Evolutionary conservation across 2,797 vertebrate species (phyloP).

Genomic region (Brachyrhaphis roseni): DNA sequence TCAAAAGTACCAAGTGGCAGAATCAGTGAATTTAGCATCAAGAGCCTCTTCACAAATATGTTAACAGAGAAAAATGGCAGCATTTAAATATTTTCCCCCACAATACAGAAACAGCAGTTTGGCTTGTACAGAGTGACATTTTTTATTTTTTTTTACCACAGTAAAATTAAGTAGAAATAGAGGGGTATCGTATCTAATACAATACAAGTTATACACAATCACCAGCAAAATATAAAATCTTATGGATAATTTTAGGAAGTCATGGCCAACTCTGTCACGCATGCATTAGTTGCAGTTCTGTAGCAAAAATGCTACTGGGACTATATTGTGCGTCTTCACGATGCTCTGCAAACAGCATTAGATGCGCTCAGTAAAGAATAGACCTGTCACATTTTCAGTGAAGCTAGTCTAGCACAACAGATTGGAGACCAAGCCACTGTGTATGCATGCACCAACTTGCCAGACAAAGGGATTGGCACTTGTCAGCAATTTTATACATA

Average conservation of each 20-base stretch:
- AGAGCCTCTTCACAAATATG: background rate
- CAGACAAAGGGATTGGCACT: slow-evolving; percentile 75
- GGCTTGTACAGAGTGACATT: slow-evolving; percentile 28
- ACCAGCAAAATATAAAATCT: slow-evolving; percentile 66
- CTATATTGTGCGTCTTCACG: slow-evolving; percentile 67
- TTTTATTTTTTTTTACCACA: background rate
- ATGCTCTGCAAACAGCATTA: slow-evolving; percentile 80
- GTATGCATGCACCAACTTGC: slow-evolving; percentile 61
- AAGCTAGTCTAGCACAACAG: slow-evolving; percentile 73
- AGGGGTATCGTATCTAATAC: slow-evolving; percentile 17
- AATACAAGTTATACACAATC: slow-evolving; percentile 50
- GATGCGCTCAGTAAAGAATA: slow-evolving; percentile 77
- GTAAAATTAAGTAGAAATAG: slow-evolving; percentile 27
- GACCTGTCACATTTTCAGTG: slow-evolving; percentile 78
- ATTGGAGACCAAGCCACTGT: slow-evolving; percentile 71
- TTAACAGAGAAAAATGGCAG: background rate
- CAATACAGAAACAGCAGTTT: slow-evolving; percentile 35
- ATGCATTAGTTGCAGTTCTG: slow-evolving; percentile 70
- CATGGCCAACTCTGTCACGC: slow-evolving; percentile 69
- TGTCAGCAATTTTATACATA: slow-evolving; percentile 74
- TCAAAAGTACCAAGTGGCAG: background rate
- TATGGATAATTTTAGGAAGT: slow-evolving; percentile 66
- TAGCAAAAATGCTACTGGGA: slow-evolving; percentile 58
- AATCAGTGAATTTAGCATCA: background rate
- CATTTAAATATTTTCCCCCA: background rate